Conservation (phyloP, 2,797 vertebrate species). For the Lagocephalus sceleratus region DNA sequence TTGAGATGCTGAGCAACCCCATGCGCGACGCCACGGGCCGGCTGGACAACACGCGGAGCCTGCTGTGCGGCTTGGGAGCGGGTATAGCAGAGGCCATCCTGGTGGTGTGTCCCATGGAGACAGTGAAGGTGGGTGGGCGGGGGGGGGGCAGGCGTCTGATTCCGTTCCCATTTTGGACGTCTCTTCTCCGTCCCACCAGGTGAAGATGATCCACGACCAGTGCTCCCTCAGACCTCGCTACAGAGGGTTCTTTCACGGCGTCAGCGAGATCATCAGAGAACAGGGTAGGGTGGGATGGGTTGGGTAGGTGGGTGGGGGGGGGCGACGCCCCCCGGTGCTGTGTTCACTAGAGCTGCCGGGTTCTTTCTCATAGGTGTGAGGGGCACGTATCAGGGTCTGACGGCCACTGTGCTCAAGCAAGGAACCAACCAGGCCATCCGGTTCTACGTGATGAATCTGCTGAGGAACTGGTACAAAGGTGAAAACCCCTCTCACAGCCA, state of each 20-base stretch:
- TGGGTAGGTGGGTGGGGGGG: too few relatives aligned
- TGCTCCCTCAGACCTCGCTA: constrained; percentile 79
- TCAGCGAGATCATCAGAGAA: constrained; percentile 82
- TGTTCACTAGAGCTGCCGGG: not conserved
- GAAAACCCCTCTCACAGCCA: constrained; percentile 7
- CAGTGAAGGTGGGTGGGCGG: constrained; percentile 75
- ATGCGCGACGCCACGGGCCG: constrained; percentile 76
- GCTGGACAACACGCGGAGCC: constrained; percentile 78
- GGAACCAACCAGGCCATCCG: constrained; percentile 84
- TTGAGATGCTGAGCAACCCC: constrained; percentile 80
- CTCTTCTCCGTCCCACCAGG: constrained; percentile 52
- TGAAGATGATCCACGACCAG: constrained; percentile 85
- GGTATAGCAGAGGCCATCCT: constrained; percentile 76
- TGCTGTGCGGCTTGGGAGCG: constrained; percentile 77
- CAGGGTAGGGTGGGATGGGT: too few relatives aligned
- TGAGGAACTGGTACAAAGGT: constrained; percentile 87
- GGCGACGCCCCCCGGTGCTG: too few relatives aligned
- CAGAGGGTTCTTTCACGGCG: constrained; percentile 82
- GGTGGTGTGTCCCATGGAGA: constrained; percentile 83
- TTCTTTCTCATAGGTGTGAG: constrained; percentile 73
- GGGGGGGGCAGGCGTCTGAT: too few relatives aligned
- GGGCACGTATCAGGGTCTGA: constrained; percentile 83
- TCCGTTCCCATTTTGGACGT: too few relatives aligned
- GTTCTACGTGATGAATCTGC: constrained; percentile 82
- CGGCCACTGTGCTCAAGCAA: constrained; percentile 81